Evolutionary conservation across 2,113 vertebrate genomes (phyloP), one percentile per base, ranked within the genome.

Genomic region (Excalfactoria chinensis): DNA sequence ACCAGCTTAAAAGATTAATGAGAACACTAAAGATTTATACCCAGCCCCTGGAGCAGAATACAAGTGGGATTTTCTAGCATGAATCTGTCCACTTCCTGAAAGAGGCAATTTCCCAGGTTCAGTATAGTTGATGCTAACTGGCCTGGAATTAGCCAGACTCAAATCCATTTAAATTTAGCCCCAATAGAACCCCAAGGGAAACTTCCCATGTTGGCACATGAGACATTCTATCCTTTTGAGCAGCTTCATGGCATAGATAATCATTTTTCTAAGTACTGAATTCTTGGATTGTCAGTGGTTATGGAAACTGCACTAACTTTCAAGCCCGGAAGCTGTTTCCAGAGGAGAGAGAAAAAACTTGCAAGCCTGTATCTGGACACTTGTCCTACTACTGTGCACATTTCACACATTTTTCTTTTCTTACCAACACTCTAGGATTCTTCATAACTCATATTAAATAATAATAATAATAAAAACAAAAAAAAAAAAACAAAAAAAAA

Each of bases 1-100:
- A 72, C 78, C 78, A 83, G 84, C 62, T 91, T 95, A 94, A 92
- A 96, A 95, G 91, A 97, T 96, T 96, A 93, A 96, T 94, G 91
- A 88, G 71, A 95, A 72, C 43, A 87, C 86, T 78, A 82, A 95
- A 95, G 94, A 96, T 90, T 96, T 96, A 95, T 93, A 89, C 53
- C 44, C 43, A 81, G 53, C 80, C 83, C 88, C 93, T 78, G 49
- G 93, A 95, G 87, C 86, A 92, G 91, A 94, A 91, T 86, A 90
- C 9, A 25, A 89, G 70, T 69, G 37, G 88, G 80, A 74, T 63
- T 95, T 96, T 95, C 89, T 83, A 95, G 80, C 90, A 93, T 22
- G 20, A 84, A 73, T 78, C 84, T 76, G 25, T 5, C 55, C 49
- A n/a, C 60, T 95, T 95, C 83, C 84, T 84, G 78, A 92, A 94